A percentile compares a stretch with the other conserved stretches of the same genome.
Evolutionary conservation across 2,113 vertebrate species (phyloP).

Genomic region (Aramus guarauna): DNA sequence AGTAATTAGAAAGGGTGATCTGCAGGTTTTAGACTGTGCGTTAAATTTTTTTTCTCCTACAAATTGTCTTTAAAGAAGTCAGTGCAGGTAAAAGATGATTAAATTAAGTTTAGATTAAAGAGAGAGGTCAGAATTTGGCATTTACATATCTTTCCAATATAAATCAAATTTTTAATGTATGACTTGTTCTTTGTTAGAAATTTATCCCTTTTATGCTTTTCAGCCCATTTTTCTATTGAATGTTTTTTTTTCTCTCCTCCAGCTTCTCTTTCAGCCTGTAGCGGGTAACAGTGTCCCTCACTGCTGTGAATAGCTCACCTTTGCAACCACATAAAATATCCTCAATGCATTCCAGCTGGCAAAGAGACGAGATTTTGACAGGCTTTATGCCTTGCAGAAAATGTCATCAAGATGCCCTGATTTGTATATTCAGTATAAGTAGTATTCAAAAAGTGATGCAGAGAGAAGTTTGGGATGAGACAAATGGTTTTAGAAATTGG

Average conservation of each 20-base stretch:
- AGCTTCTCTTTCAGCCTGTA: background rate
- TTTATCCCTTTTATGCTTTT: background rate
- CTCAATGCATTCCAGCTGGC: background rate
- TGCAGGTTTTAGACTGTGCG: background rate
- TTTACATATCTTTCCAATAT: background rate
- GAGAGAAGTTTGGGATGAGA: background rate
- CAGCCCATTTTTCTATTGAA: background rate
- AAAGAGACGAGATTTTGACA: background rate
- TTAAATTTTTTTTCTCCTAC: background rate
- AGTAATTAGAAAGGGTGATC: background rate
- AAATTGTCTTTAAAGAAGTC: background rate
- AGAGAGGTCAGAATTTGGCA: background rate
- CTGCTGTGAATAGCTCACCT: background rate
- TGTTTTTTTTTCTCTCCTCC: background rate
- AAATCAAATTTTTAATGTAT: background rate
- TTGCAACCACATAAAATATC: background rate
- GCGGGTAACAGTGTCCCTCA: background rate
- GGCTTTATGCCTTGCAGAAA: background rate
- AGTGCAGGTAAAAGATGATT: background rate
- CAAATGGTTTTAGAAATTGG: background rate
- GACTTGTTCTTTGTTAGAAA: background rate
- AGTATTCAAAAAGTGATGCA: conserved; percentile 1
- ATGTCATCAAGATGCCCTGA: conserved; percentile 32
- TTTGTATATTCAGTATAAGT: background rate
- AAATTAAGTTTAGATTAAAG: background rate